Evolutionary conservation across 1,140 invertebrate genomes (phyloP).

Genomic region (Oncopeltus fasciatus): DNA sequence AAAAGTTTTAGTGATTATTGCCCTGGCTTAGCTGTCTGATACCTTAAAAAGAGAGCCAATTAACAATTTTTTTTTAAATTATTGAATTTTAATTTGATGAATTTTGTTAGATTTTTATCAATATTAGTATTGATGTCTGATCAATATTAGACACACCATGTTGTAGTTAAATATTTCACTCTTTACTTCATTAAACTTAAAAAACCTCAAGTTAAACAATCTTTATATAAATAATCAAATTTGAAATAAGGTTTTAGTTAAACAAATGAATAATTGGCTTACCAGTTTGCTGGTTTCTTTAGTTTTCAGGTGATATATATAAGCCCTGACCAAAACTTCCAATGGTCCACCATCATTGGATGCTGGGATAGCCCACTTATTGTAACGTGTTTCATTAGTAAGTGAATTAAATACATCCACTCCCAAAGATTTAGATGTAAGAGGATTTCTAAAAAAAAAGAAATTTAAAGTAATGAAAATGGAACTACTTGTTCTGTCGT

Average conservation of each 20-base stretch:
- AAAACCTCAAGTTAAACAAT: background rate
- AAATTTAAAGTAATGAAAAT: no score
- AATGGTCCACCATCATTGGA: background rate
- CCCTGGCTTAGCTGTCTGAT: no score
- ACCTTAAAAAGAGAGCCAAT: no score
- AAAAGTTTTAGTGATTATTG: no score
- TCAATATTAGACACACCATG: background rate
- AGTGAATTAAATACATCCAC: background rate
- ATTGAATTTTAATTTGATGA: background rate
- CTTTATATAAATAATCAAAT: no score
- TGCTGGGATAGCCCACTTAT: background rate
- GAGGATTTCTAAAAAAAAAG: no score
- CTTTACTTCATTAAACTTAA: background rate
- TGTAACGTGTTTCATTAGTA: background rate
- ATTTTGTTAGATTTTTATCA: background rate
- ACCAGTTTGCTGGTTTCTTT: background rate
- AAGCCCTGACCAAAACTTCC: background rate
- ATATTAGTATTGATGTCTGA: background rate
- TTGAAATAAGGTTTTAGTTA: no score
- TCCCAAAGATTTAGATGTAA: background rate
- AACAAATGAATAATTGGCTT: background rate
- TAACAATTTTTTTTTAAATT: no score
- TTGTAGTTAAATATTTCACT: background rate
- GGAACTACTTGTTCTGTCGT: no score
- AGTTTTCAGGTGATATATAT: background rate